phyloP scores from a whole-genome alignment of 2,113 vertebrate genomes.

The Nycticebus coucang region DNA sequence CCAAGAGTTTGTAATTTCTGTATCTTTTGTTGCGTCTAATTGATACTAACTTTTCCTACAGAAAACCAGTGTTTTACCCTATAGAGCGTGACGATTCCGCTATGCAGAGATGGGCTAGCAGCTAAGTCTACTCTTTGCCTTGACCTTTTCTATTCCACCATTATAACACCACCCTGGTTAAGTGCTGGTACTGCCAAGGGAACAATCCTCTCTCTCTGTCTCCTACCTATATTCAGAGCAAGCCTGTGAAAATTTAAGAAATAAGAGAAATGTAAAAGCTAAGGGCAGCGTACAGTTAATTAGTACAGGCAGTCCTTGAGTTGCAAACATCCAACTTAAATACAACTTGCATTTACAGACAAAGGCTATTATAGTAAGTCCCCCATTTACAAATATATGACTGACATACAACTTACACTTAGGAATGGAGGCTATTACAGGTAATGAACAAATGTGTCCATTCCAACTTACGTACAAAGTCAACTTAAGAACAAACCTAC shows the following conservation, averaged over 20 bases:
- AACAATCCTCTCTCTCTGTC: not conserved
- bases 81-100: not conserved
- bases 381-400: too few relatives aligned
- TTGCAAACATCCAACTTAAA: too few relatives aligned
- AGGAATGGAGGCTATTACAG: too few relatives aligned
- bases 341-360: too few relatives aligned
- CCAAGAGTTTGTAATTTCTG: not conserved
- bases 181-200: not conserved
- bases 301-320: not conserved
- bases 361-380: too few relatives aligned
- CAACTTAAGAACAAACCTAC: too few relatives aligned
- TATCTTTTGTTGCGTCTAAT: not conserved
- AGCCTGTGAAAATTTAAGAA: not conserved
- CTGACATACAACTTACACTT: too few relatives aligned
- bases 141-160: not conserved
- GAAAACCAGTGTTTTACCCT: not conserved
- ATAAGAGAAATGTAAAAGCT: not conserved
- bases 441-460: too few relatives aligned
- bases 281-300: not conserved
- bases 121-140: not conserved
- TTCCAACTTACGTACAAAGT: too few relatives aligned
- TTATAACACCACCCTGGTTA: not conserved
- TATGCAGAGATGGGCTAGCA: not conserved
- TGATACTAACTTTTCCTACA: not conserved
- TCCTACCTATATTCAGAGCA: not conserved